phyloP scores from a whole-genome alignment of 2,888 invertebrate species.

The Rugalucina vietnamica region DNA sequence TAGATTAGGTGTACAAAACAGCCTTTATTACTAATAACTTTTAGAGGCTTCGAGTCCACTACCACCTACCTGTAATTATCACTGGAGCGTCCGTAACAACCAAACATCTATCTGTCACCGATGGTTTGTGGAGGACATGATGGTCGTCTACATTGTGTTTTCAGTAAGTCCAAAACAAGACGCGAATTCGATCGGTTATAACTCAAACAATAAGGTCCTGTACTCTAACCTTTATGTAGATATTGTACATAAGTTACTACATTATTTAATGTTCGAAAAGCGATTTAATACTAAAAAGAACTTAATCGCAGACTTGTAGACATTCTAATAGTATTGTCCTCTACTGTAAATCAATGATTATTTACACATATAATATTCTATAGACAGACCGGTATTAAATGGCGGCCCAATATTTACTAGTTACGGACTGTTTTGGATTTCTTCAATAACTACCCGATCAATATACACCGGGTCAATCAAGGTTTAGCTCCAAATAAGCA shows the following conservation, averaged over 20 bases:
- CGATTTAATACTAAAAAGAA: not conserved
- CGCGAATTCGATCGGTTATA: not conserved
- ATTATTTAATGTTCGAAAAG: not conserved
- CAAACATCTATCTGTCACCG: constrained; percentile 30
- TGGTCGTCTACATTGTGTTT: too few species aligned
- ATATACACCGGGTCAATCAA: too few species aligned
- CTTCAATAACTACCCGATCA: not conserved
- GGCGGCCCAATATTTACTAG: not conserved
- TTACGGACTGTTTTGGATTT: constrained; percentile 5
- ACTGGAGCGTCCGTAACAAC: constrained; percentile 49
- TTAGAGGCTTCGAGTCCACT: not conserved
- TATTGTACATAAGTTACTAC: not conserved
- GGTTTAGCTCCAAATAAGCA: too few species aligned
- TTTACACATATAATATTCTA: too few species aligned
- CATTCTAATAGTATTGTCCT: too few species aligned
- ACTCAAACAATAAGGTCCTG: not conserved
- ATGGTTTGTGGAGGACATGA: not conserved
- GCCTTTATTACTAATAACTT: not conserved
- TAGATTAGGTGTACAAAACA: too few species aligned
- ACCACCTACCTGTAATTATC: constrained; percentile 43
- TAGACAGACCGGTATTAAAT: not conserved
- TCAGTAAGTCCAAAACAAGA: not conserved
- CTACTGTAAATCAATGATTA: too few species aligned
- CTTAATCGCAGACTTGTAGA: not conserved
- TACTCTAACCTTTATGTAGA: not conserved